Conservation (phyloP, 2,113 vertebrate genomes). For the Tinamus guttatus region DNA sequence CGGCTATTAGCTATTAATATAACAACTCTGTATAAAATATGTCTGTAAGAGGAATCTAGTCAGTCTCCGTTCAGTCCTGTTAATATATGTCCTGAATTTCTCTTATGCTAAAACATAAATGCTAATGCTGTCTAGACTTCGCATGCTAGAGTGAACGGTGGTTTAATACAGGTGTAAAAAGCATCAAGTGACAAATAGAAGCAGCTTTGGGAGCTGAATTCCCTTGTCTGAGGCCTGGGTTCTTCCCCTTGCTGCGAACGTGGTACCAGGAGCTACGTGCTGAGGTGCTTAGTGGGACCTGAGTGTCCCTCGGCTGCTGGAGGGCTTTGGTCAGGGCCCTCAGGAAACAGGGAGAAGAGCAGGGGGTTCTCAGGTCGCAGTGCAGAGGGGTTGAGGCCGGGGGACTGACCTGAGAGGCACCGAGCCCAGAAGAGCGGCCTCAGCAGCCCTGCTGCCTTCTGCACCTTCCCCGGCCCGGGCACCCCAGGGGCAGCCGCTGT, state of each 20-base stretch:
- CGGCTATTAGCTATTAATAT: neutral
- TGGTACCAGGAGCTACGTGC: neutral
- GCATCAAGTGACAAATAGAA: rapidly evolving
- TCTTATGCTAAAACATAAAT: neutral
- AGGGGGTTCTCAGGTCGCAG: neutral
- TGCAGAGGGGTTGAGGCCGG: neutral
- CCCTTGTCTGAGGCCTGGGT: neutral
- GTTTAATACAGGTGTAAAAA: neutral
- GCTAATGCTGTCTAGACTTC: neutral
- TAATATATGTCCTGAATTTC: neutral
- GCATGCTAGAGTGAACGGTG: neutral
- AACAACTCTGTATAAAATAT: neutral
- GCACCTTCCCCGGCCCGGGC: neutral
- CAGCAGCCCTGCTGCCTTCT: neutral
- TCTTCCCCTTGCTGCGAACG: neutral
- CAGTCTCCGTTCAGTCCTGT: neutral
- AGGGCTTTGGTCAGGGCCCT: neutral
- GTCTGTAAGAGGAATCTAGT: neutral
- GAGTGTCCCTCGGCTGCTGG: neutral
- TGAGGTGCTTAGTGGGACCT: neutral
- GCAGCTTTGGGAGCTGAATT: neutral
- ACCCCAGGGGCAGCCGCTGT: neutral
- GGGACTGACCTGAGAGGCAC: neutral
- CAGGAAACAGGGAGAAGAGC: neutral
- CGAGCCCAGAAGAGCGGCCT: neutral